Percentiles rank a stretch among this genome's conserved stretches.
phyloP scores from a whole-genome alignment of 2,113 vertebrate species.

The Taxidea taxus region DNA sequence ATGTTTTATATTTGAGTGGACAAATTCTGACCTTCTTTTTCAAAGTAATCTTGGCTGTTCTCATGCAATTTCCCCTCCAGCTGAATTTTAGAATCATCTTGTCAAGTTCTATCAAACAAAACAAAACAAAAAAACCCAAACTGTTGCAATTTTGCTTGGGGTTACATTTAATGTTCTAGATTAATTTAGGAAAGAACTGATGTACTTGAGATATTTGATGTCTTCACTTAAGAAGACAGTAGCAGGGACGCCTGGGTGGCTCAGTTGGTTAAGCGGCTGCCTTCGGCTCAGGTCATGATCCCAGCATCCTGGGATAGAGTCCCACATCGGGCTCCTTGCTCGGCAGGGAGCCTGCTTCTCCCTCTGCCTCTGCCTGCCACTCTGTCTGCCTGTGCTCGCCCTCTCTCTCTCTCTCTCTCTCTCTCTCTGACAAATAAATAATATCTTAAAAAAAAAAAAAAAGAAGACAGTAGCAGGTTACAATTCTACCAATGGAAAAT shows the following conservation, averaged over 20 bases:
- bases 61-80: not conserved
- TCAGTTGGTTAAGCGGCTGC: too few species aligned
- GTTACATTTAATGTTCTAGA: not conserved
- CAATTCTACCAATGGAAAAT: not conserved
- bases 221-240: not conserved
- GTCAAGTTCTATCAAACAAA: not conserved
- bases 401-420: too few species aligned
- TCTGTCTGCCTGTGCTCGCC: too few species aligned
- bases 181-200: not conserved
- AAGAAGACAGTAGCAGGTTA: not conserved
- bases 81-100: not conserved
- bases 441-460: too few species aligned
- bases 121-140: not conserved
- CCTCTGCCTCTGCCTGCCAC: too few species aligned
- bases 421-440: too few species aligned
- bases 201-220: not conserved
- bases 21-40: not conserved
- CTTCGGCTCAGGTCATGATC: too few species aligned
- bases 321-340: too few species aligned
- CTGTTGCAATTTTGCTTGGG: not conserved
- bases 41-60: not conserved
- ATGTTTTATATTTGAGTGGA: not conserved
- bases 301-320: too few species aligned
- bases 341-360: too few species aligned
- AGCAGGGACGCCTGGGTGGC: not conserved